These are phyloP conservation scores for Cirrhinus molitorella DNA, from an alignment of 2,797 vertebrate genomes.

Conservation along the genomic window DNA sequence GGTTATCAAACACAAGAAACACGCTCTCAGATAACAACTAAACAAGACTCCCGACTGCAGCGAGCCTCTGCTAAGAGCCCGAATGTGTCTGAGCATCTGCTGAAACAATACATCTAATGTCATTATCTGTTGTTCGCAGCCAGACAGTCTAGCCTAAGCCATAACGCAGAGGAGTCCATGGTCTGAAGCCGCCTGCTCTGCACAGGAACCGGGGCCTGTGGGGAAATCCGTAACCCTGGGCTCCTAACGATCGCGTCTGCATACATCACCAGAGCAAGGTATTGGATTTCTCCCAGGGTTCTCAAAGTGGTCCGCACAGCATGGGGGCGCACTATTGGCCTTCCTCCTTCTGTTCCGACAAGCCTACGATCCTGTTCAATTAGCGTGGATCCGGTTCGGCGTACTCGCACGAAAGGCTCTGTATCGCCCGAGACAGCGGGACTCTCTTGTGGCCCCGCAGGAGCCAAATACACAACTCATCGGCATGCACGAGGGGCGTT, in stretches of 20 bases:
- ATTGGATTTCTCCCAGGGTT: constrained; percentile 31
- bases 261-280: constrained; percentile 17
- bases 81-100: constrained; percentile 34
- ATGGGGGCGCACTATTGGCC: not conserved
- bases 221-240: constrained; percentile 27
- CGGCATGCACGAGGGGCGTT: constrained; percentile 38
- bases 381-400: not conserved
- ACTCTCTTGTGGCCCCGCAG: constrained; percentile 19
- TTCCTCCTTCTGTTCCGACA: not conserved
- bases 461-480: constrained; percentile 41
- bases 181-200: constrained; percentile 10
- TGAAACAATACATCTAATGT: constrained; percentile 50
- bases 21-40: constrained; percentile 51
- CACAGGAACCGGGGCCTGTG: constrained; percentile 4
- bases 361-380: constrained; percentile 36
- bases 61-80: constrained; percentile 50
- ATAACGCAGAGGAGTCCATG: constrained; percentile 9
- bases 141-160: constrained; percentile 52
- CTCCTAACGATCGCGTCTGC: not conserved
- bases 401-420: not conserved
- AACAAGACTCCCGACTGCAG: constrained; percentile 42
- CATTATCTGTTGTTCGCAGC: constrained; percentile 56
- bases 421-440: constrained; percentile 34
- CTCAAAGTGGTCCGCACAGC: constrained; percentile 21
- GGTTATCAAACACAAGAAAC: constrained; percentile 33